Conservation (phyloP, 1,140 invertebrate species). For the Drosophila watanabei region DNA sequence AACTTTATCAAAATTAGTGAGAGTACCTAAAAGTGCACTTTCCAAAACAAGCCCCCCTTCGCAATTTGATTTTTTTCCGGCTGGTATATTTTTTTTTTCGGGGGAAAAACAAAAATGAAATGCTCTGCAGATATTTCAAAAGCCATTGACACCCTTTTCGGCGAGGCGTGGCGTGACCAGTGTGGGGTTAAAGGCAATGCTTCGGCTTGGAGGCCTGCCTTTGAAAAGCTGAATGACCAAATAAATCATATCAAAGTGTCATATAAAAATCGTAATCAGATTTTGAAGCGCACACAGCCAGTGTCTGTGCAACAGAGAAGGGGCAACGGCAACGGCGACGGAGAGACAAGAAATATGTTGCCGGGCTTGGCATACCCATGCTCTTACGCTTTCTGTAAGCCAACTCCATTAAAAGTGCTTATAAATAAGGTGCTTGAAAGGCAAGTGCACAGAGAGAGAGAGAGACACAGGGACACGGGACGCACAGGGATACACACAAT, state of each 20-base stretch:
- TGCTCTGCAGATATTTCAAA: constrained; percentile 84
- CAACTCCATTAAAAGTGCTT: constrained; percentile 84
- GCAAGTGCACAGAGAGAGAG: constrained; percentile 65
- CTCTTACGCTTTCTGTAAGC: constrained; percentile 73
- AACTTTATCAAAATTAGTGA: background rate
- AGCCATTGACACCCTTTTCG: constrained; percentile 83
- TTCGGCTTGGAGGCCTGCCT: constrained; percentile 69
- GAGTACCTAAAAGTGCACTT: background rate
- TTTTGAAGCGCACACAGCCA: constrained; percentile 73
- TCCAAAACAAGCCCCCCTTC: background rate
- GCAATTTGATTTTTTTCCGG: constrained; percentile 15
- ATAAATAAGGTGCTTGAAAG: constrained; percentile 83
- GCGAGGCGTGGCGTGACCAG: constrained; percentile 50
- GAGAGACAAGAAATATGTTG: constrained; percentile 53
- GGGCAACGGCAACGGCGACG: constrained; percentile 1
- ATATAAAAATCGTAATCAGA: constrained; percentile 85
- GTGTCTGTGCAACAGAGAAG: constrained; percentile 12
- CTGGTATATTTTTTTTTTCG: constrained; percentile 23
- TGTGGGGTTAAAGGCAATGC: constrained; percentile 36
- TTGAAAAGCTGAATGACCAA: constrained; percentile 85
- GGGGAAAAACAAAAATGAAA: constrained; percentile 74
- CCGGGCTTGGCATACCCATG: constrained; percentile 31
- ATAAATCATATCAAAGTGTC: constrained; percentile 85
- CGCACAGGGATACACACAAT: constrained; percentile 48
- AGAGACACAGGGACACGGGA: constrained; percentile 22